Evolutionary conservation across 2,113 vertebrate species (phyloP).

Genomic region (Gavia stellata): DNA sequence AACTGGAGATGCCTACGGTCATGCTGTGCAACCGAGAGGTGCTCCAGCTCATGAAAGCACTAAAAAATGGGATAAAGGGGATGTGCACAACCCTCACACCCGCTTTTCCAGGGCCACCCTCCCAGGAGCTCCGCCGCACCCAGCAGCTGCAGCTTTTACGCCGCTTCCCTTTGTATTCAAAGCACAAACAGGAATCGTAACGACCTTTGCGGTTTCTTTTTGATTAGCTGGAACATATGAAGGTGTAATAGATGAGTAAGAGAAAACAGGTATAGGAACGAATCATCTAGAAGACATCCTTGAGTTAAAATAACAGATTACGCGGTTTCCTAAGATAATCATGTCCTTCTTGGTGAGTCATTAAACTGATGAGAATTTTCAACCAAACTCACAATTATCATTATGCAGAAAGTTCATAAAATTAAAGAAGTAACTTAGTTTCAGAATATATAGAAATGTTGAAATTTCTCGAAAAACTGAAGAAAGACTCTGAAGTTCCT

Average conservation of each 20-base stretch:
- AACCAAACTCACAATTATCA: not conserved
- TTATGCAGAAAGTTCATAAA: not conserved
- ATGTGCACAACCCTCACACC: not conserved
- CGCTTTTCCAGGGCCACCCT: not conserved
- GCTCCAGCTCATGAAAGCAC: not conserved
- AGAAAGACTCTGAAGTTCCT: not conserved
- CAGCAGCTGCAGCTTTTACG: not conserved
- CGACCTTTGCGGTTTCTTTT: not conserved
- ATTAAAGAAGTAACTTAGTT: not conserved
- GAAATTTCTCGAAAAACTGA: not conserved
- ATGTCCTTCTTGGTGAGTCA: not conserved
- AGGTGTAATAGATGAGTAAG: not conserved
- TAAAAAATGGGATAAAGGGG: not conserved
- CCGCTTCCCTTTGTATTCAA: rapidly evolving
- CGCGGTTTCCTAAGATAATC: rapidly evolving
- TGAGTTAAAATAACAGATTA: not conserved
- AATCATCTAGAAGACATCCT: not conserved
- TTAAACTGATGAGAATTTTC: not conserved
- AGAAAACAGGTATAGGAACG: not conserved
- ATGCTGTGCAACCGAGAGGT: not conserved
- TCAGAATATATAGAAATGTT: not conserved
- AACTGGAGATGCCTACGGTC: not conserved
- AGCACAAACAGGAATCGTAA: not conserved
- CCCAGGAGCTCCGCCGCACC: not conserved
- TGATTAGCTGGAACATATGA: no score